Evolutionary conservation across 2,888 invertebrate genomes (phyloP).

Genomic region (Anodontia alba): DNA sequence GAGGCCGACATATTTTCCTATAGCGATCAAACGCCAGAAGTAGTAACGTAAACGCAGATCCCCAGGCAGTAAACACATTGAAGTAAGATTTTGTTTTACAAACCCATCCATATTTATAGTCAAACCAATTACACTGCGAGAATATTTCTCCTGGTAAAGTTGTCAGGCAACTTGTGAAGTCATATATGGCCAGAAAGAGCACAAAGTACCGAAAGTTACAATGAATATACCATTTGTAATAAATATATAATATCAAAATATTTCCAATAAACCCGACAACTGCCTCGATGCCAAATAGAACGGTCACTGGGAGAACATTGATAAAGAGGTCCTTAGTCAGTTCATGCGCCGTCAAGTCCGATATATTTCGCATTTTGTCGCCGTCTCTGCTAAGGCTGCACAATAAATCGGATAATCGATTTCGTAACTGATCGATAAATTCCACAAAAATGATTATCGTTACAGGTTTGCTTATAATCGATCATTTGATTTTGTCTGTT

Average conservation of each 20-base stretch:
- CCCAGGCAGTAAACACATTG: constrained; percentile 52
- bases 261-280: constrained; percentile 46
- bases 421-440: too few relatives aligned
- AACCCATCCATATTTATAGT: constrained; percentile 39
- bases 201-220: constrained; percentile 51
- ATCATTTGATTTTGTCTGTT: too few relatives aligned
- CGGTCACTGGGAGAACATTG: constrained; percentile 36
- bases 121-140: constrained; percentile 52
- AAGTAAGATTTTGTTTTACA: constrained; percentile 47
- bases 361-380: background rate
- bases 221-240: constrained; percentile 14
- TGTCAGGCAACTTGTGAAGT: constrained; percentile 51
- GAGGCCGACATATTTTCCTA: constrained; percentile 47
- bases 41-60: constrained; percentile 40
- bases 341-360: background rate
- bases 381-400: too few relatives aligned
- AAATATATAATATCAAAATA: constrained; percentile 35
- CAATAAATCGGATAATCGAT: too few relatives aligned
- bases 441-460: too few relatives aligned
- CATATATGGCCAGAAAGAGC: constrained; percentile 39
- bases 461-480: too few relatives aligned
- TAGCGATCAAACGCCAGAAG: constrained; percentile 52
- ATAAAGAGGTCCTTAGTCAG: background rate
- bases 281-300: constrained; percentile 42
- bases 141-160: constrained; percentile 55